These are phyloP conservation scores for Drosophila mulleri DNA, from an alignment of 2,888 invertebrate genomes.

Conservation along the genomic window DNA sequence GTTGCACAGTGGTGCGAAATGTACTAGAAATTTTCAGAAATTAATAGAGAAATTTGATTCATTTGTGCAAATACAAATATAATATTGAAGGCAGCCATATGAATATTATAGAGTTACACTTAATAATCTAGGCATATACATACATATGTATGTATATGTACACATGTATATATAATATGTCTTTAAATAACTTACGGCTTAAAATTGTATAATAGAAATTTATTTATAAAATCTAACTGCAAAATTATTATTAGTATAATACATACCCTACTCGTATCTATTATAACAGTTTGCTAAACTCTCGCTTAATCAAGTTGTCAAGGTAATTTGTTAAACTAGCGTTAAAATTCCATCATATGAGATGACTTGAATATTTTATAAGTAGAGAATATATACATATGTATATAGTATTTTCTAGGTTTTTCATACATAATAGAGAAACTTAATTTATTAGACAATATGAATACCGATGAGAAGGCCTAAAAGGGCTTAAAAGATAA, in stretches of 20 bases:
- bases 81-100: no score
- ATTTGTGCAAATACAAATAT: no score
- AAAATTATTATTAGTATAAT: not conserved
- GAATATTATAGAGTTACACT: no score
- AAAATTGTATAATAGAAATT: not conserved
- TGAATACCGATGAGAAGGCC: not conserved
- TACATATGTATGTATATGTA: no score
- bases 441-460: not conserved
- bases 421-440: not conserved
- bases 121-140: no score
- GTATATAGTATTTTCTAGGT: not conserved
- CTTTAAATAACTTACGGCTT: not conserved
- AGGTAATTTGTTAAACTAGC: not conserved
- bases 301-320: not conserved
- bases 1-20: conserved; percentile 46
- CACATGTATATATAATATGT: no score
- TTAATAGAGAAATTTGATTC: not conserved
- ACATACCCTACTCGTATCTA: not conserved
- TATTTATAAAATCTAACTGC: not conserved
- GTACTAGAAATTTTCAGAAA: not conserved
- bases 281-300: not conserved
- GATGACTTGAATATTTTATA: not conserved
- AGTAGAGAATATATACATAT: not conserved
- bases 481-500: no score
- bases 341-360: not conserved